Evolutionary conservation across 1,140 invertebrate species (phyloP).

Genomic region (Drosophila jambulina): DNA sequence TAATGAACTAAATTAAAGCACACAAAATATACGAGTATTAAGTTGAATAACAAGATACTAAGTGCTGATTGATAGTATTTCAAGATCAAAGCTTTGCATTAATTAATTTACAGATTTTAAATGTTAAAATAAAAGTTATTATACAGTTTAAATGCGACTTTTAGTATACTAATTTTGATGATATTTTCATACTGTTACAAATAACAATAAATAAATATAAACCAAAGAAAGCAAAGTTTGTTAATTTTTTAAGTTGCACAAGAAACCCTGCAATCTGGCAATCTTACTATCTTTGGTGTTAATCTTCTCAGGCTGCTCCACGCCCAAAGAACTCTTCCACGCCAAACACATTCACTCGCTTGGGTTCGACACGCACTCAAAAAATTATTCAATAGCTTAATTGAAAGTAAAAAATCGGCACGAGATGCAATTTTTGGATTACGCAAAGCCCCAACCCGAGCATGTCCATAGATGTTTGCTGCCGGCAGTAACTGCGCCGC

Average conservation of each 20-base stretch:
- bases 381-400: slow-evolving; percentile 83
- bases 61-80: slow-evolving; percentile 6
- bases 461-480: slow-evolving; percentile 58
- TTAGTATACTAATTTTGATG: background rate
- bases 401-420: slow-evolving; percentile 78
- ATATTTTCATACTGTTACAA: background rate
- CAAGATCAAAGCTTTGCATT: slow-evolving; percentile 28
- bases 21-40: background rate
- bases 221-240: background rate
- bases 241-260: background rate
- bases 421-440: slow-evolving; percentile 80
- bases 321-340: slow-evolving; percentile 46
- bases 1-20: slow-evolving; percentile 36
- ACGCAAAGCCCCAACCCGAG: slow-evolving; percentile 64
- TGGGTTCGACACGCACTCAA: slow-evolving; percentile 66
- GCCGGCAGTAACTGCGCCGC: slow-evolving; percentile 37
- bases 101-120: background rate
- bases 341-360: slow-evolving; percentile 59
- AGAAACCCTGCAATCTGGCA: slow-evolving; percentile 5
- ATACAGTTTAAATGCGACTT: too few species aligned
- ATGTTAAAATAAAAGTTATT: too few species aligned
- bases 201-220: too few species aligned
- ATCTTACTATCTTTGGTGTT: slow-evolving; percentile 3
- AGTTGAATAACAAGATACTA: background rate
- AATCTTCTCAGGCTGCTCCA: slow-evolving; percentile 15